Base-by-base conservation (phyloP, 2,797 vertebrate genomes). In the Pitangus sulphuratus region DNA sequence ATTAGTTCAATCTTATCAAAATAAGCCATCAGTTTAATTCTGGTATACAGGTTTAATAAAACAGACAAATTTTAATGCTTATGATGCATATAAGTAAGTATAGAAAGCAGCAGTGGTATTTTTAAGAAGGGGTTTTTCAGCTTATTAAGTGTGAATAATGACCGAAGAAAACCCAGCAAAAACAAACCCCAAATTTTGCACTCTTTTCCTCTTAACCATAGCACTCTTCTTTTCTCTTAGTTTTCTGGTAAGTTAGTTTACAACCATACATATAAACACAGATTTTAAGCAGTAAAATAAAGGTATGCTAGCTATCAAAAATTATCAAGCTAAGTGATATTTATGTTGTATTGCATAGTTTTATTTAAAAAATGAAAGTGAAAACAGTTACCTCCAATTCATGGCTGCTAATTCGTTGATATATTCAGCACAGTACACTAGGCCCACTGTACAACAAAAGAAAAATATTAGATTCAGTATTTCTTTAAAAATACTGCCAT, bases 401-500 rank as follows among this genome's bases (percentile, higher is more conserved):
- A 98, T 98, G 11, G 99, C 99, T 47, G 99, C 99, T 45, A 98
- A 64, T 97, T 99, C 99, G 82, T 99, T 99, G 72, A 99, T 97
- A 87, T 99, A 99, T 93, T 99, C 99, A 39, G 99, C 99, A 8
- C 98, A 98, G 60, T 98, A 99, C 70, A 99, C 99, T 89, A 99
- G 96, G 19, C 68, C 96, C 40, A 99, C 99, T 99, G 94, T n/a
- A 91, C 35, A 35, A 95, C 4, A 86, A 5, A 83, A 88, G 35
- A 86, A 86, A 42, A 22, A 22, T 1, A 60, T 88, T 22, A 94
- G 35, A 45, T 31, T 56, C 3, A 8, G 1, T 30, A 84, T 30
- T 80, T 74, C 12, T 70, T 77, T 44, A 68, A 72, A 84, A 75
- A 45, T 12, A 64, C 13, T 30, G 37, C 24, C 31, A 89, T 60